Base-by-base conservation (phyloP, 1,140 invertebrate species). In the Schlechtendalia chinensis region DNA sequence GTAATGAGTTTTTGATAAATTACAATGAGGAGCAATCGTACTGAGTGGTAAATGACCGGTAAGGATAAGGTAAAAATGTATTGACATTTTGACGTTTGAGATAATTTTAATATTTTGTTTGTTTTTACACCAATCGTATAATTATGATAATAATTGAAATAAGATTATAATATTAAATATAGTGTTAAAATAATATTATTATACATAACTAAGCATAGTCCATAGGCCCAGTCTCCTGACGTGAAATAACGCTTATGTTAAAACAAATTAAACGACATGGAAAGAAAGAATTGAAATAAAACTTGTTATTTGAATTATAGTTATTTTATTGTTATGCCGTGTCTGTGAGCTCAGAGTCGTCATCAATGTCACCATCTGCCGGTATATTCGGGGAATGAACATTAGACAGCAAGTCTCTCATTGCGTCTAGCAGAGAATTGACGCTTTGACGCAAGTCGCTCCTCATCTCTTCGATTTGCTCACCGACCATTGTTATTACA, bases 341-440 rank as follows among this genome's bases (percentile, higher is more conserved):
- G 47, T 81, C 63, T 10, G 67, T 69, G 10, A 81, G 82, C 45
- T 84, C 83, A 19, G 82, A 65, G 65, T 81, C 83, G 39, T 84
- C 83, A 65, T 84, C 83, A 19, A 83, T 81, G 59, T 84, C 84
- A 11, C 84, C 84, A 81, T 84, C 84, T 0, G 81, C 83, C 8
- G 83, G 84, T 27, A 83, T 83, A 82, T 83, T 85, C 12, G 83
- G 84, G 47, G 84, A 65, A 39, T 84, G 87, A 61, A 92, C 90
- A 84, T 91, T 91, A 80, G 89, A 89, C 14, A 93, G 84, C 54
- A 93, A 86, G 83, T 93, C 90, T 24, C 91, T 85, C 90, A 93
- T 92, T 4, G 91, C 91, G 83, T 91, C 91, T 81, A 93, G 87
- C 45, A 93, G 86, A 2, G 88, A 88, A 1, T 87, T 90, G 2